phyloP scores from a whole-genome alignment of 2,888 invertebrate species.

The Digitonthophagus gazella region DNA sequence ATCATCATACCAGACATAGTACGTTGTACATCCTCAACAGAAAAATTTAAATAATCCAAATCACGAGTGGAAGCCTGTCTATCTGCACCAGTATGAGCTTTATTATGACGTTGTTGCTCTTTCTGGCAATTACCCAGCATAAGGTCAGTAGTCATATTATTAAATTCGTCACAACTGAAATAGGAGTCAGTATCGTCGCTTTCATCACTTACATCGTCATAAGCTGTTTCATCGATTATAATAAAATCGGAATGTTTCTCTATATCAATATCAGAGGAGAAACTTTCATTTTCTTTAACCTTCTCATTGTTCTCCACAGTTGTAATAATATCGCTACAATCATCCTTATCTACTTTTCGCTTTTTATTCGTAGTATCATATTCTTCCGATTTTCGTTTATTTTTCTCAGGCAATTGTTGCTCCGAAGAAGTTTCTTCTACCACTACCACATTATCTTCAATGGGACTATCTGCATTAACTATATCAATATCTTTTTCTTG shows the following conservation, averaged over 20 bases:
- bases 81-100: no score
- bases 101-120: no score
- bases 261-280: conserved; percentile 3
- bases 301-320: neutral
- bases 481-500: neutral
- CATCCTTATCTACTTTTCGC: conserved; percentile 27
- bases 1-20: conserved; percentile 62
- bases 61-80: no score
- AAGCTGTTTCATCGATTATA: conserved; percentile 1
- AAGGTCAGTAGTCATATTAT: conserved; percentile 27
- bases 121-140: conserved; percentile 31
- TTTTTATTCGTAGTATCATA: conserved; percentile 20
- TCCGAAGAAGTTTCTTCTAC: neutral
- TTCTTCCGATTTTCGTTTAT: conserved; percentile 20
- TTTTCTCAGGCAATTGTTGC: conserved; percentile 1
- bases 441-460: neutral
- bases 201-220: neutral
- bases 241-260: neutral
- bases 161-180: conserved; percentile 17
- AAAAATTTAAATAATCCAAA: conserved; percentile 59
- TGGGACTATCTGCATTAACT: neutral
- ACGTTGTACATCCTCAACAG: conserved; percentile 57
- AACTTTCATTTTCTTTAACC: neutral
- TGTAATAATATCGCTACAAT: no score
- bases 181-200: conserved; percentile 9